These are phyloP conservation scores for Drosophila orena DNA, from an alignment of 1,140 invertebrate species.

Conservation along the genomic window DNA sequence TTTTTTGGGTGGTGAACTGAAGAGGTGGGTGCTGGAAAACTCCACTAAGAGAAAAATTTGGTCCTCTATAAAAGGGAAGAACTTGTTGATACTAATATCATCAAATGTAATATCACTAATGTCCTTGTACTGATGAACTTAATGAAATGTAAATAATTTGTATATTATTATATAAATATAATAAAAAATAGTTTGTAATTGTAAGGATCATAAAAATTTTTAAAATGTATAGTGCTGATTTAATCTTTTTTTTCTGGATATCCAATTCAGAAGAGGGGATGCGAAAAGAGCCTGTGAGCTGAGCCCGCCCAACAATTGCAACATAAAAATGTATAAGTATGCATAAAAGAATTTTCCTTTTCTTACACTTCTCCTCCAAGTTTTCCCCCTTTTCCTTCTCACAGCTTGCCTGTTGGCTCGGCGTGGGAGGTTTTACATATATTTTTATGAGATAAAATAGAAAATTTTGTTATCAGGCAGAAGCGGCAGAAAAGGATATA, in stretches of 20 bases:
- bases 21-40: neutral
- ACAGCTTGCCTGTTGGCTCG: constrained; percentile 9
- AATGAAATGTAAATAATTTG: neutral
- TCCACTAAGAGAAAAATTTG: neutral
- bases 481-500: constrained; percentile 80
- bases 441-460: constrained; percentile 84
- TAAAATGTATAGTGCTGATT: too few relatives aligned
- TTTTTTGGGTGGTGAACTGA: constrained; percentile 4
- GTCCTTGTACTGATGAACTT: too few relatives aligned
- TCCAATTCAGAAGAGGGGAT: neutral
- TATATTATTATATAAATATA: too few relatives aligned
- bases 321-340: constrained; percentile 57
- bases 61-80: neutral
- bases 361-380: constrained; percentile 30
- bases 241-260: constrained; percentile 2
- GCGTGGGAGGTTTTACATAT: constrained; percentile 52
- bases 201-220: neutral
- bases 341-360: constrained; percentile 61
- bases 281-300: constrained; percentile 11
- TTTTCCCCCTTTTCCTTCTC: constrained; percentile 1
- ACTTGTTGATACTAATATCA: too few relatives aligned
- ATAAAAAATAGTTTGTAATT: neutral
- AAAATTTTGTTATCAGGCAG: constrained; percentile 84
- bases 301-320: constrained; percentile 41
- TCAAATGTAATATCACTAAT: too few relatives aligned